Percentiles rank a stretch among this genome's conserved stretches.
phyloP scores from a whole-genome alignment of 2,113 vertebrate genomes.

The Cisticola juncidis region DNA sequence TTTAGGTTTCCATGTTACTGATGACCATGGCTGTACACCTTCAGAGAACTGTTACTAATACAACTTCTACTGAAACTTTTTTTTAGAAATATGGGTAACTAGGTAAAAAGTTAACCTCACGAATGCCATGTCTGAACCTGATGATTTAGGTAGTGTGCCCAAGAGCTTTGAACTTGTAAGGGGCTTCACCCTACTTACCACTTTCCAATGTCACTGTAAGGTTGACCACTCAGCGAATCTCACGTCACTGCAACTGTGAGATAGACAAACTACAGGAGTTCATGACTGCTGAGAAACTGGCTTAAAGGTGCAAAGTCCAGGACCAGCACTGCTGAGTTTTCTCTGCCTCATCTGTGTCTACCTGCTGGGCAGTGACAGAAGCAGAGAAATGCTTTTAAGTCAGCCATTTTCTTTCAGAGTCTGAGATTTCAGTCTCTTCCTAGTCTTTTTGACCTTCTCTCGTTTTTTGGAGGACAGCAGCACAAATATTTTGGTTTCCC shows the following conservation, averaged over 20 bases:
- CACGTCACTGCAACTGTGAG: neutral
- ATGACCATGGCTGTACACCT: neutral
- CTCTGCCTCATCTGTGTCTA: neutral
- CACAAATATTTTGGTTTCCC: neutral
- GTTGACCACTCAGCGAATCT: neutral
- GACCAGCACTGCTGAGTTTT: neutral
- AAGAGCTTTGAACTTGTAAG: neutral
- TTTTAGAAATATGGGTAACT: neutral
- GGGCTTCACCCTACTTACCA: neutral
- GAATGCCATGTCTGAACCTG: neutral
- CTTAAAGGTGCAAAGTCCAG: neutral
- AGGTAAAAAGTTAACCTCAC: neutral
- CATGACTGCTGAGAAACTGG: neutral
- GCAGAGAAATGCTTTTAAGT: neutral
- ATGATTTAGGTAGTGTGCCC: neutral
- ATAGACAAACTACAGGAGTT: neutral
- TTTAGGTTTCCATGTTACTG: neutral
- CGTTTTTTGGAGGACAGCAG: neutral
- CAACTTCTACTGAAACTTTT: neutral
- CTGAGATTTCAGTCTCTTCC: neutral
- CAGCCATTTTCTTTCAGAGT: neutral
- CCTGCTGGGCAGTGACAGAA: neutral
- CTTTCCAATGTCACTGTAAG: neutral
- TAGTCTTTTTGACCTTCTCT: neutral
- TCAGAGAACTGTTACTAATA: neutral